A percentile compares a stretch with the other conserved stretches of the same genome.
These are phyloP conservation scores for Monochamus saltuarius DNA, from an alignment of 1,140 invertebrate genomes.

Conservation along the genomic window DNA sequence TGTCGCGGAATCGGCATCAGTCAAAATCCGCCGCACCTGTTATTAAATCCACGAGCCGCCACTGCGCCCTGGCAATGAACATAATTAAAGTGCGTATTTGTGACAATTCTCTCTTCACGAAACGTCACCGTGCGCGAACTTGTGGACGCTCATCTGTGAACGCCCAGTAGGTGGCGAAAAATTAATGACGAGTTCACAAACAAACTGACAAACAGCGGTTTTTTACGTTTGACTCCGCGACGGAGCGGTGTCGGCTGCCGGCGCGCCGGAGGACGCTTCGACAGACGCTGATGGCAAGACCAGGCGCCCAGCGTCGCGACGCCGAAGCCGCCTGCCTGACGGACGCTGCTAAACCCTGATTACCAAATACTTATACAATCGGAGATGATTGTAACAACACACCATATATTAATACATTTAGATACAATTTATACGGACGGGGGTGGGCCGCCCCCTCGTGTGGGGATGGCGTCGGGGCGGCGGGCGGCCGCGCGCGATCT, in stretches of 20 bases:
- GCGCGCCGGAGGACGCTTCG: constrained; percentile 1
- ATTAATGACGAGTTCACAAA: constrained; percentile 18
- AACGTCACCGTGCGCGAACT: too few species aligned
- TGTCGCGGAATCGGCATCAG: too few species aligned
- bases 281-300: constrained; percentile 11
- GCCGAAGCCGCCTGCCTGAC: constrained; percentile 16
- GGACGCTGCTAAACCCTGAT: constrained; percentile 18
- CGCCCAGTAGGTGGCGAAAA: constrained; percentile 11
- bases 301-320: constrained; percentile 7
- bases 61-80: too few species aligned
- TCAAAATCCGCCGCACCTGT: too few species aligned
- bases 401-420: constrained; percentile 12
- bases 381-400: constrained; percentile 13
- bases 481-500: not conserved
- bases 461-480: not conserved
- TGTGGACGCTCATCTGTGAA: not conserved
- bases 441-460: not conserved
- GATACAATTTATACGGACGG: constrained; percentile 7
- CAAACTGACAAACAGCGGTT: constrained; percentile 18
- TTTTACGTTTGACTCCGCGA: constrained; percentile 12
- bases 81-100: too few species aligned
- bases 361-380: constrained; percentile 10
- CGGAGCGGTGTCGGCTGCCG: not conserved
- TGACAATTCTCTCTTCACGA: too few species aligned
- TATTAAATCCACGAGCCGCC: too few species aligned